Conservation (phyloP, 2,113 vertebrate genomes). For the Spizaetus ornatus region DNA sequence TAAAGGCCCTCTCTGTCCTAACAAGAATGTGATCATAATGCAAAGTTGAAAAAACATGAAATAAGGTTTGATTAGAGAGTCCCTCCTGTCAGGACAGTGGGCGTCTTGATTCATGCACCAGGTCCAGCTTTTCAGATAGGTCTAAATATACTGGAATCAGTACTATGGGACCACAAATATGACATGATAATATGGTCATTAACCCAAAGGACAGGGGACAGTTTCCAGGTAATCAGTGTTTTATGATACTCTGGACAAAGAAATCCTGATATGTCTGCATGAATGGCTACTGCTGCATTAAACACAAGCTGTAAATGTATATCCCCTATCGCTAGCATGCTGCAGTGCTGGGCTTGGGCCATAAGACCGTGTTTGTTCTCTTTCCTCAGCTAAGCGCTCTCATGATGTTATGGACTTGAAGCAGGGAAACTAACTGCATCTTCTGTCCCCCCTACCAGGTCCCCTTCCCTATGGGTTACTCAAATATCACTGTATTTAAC, state of each 20-base stretch:
- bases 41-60: background rate
- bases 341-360: background rate
- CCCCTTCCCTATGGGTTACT: background rate
- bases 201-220: background rate
- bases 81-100: background rate
- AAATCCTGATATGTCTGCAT: background rate
- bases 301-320: background rate
- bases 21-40: background rate
- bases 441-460: background rate
- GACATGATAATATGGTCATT: background rate
- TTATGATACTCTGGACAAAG: background rate
- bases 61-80: background rate
- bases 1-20: background rate
- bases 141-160: background rate
- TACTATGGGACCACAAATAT: background rate
- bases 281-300: background rate
- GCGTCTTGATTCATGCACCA: background rate
- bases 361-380: background rate
- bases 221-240: background rate
- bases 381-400: background rate
- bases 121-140: background rate
- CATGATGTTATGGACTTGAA: background rate
- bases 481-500: background rate
- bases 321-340: background rate
- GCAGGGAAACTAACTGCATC: background rate